Percentiles rank a stretch among this genome's conserved stretches.
Conservation (phyloP, 2,797 vertebrate species). For the Xenentodon cancila region DNA sequence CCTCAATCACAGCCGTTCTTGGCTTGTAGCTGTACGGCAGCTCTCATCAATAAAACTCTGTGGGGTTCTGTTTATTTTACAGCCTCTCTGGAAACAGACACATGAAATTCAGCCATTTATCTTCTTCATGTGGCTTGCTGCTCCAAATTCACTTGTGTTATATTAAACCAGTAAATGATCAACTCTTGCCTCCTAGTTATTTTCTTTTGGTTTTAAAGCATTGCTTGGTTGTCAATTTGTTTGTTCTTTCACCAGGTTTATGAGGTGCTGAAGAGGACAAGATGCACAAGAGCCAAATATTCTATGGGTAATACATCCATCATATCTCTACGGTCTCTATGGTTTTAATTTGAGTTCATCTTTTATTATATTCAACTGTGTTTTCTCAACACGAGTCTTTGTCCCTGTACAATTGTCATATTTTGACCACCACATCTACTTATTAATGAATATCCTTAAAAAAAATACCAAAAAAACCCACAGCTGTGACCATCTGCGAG, state of each 20-base stretch:
- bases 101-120: neutral
- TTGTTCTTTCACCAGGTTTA: slow-evolving; percentile 85
- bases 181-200: neutral
- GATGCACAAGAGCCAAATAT: slow-evolving; percentile 88
- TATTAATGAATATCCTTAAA: too few species aligned
- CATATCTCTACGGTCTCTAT: neutral
- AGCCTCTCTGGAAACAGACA: neutral
- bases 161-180: neutral
- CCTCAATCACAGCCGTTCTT: slow-evolving; percentile 5
- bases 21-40: slow-evolving; percentile 9
- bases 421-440: too few species aligned
- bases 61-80: neutral
- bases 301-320: slow-evolving; percentile 88
- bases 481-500: too few species aligned
- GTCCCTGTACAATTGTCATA: too few species aligned
- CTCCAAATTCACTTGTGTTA: neutral
- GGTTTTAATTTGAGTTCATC: slow-evolving; percentile 4
- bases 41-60: slow-evolving; percentile 12
- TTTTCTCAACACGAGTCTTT: too few species aligned
- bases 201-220: neutral
- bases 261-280: slow-evolving; percentile 93
- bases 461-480: too few species aligned
- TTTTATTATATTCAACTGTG: neutral
- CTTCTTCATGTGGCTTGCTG: neutral
- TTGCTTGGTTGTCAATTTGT: slow-evolving; percentile 3